phyloP scores from a whole-genome alignment of 2,888 invertebrate species.

The Graphium colonna region DNA sequence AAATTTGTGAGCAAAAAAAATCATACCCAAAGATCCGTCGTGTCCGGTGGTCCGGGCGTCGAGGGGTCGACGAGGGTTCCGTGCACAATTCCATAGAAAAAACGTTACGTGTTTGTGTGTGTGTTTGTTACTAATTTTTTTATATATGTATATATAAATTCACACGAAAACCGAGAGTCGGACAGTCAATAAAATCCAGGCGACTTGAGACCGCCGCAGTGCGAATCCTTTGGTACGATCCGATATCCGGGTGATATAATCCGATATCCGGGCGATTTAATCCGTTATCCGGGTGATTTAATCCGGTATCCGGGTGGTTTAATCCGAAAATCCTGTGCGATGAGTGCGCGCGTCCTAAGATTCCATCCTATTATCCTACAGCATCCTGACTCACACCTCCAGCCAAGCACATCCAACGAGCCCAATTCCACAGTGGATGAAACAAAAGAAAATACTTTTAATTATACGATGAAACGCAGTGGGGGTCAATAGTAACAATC shows the following conservation, averaged over 20 bases:
- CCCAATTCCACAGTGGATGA: constrained; percentile 78
- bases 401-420: constrained; percentile 67
- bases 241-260: constrained; percentile 43
- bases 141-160: constrained; percentile 11
- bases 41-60: constrained; percentile 43
- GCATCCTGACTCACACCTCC: constrained; percentile 62
- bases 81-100: constrained; percentile 25
- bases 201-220: constrained; percentile 25
- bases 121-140: background rate
- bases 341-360: constrained; percentile 33
- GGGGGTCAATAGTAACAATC: constrained; percentile 28
- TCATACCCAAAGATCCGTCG: constrained; percentile 74
- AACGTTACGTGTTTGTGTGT: constrained; percentile 13
- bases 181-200: no score
- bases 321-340: constrained; percentile 40
- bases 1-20: constrained; percentile 57
- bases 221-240: constrained; percentile 44
- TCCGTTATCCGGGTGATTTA: no score
- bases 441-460: constrained; percentile 77
- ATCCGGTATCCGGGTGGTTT: constrained; percentile 40
- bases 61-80: constrained; percentile 18
- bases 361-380: constrained; percentile 30
- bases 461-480: constrained; percentile 41
- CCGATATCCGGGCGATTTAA: no score
- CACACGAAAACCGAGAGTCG: constrained; percentile 18